A percentile compares a stretch with the other conserved stretches of the same genome.
Evolutionary conservation across 64 coral and sea anemone genomes (phyloP).

Genomic region (Montipora capricornis): DNA sequence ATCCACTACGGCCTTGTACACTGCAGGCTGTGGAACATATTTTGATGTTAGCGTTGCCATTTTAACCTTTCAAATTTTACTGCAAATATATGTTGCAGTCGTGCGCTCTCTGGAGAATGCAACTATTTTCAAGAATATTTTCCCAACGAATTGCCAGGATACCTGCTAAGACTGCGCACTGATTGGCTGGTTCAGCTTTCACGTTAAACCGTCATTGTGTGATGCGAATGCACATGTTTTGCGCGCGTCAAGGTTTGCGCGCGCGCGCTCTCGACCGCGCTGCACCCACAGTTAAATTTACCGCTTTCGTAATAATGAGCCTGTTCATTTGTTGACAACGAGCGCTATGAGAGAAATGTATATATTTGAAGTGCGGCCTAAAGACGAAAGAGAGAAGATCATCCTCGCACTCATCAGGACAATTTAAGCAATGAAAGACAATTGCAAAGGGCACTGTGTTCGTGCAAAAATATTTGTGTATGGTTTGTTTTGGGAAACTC

Average conservation of each 20-base stretch:
- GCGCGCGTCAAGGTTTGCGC: constrained; percentile 66
- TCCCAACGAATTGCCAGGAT: constrained; percentile 47
- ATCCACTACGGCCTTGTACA: constrained; percentile 53
- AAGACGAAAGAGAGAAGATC: too few relatives aligned
- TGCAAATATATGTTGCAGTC: not conserved
- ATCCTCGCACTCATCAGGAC: too few relatives aligned
- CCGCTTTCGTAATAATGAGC: not conserved
- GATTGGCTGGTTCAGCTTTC: constrained; percentile 73
- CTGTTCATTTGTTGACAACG: not conserved
- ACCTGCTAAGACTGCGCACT: constrained; percentile 71
- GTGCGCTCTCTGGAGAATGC: constrained; percentile 31
- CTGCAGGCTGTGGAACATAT: constrained; percentile 65
- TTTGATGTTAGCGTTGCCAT: constrained; percentile 82
- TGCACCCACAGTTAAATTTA: constrained; percentile 13
- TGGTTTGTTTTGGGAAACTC: too few relatives aligned
- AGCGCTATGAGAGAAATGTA: too few relatives aligned
- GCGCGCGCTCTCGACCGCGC: constrained; percentile 22
- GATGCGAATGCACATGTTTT: constrained; percentile 76
- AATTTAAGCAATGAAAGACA: too few relatives aligned
- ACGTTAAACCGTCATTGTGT: constrained; percentile 89
- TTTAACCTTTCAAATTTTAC: constrained; percentile 10
- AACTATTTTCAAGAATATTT: constrained; percentile 50
- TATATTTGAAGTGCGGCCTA: too few relatives aligned
- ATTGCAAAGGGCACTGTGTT: too few relatives aligned
- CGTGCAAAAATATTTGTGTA: too few relatives aligned